Evolutionary conservation across 2,888 invertebrate species (phyloP).

Genomic region (Diarsia brunnea): DNA sequence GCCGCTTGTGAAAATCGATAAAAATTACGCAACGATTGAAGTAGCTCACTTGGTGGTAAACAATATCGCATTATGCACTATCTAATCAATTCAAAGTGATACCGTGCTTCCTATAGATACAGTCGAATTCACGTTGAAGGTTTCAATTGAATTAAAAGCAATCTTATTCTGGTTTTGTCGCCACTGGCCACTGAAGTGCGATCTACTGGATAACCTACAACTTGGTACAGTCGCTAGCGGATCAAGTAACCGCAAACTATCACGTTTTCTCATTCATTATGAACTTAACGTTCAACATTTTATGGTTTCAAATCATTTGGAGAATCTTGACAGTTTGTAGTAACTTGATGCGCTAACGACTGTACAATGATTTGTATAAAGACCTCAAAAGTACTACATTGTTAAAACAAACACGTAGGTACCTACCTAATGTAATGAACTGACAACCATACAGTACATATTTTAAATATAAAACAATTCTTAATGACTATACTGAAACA

Average conservation of each 20-base stretch:
- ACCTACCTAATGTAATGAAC: slow-evolving; percentile 5
- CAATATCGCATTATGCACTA: slow-evolving; percentile 19
- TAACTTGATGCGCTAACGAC: no score
- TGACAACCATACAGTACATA: slow-evolving; percentile 7
- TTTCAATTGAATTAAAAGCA: background rate
- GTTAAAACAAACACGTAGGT: background rate
- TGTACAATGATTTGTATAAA: slow-evolving; percentile 4
- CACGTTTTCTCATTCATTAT: no score
- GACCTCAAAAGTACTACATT: background rate
- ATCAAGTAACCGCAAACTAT: no score
- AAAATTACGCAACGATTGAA: slow-evolving; percentile 1
- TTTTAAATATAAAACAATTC: slow-evolving; percentile 16
- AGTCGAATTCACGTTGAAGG: background rate
- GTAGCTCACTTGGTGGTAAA: slow-evolving; percentile 22
- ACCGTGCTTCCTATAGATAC: background rate
- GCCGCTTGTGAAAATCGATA: background rate
- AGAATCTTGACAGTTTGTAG: no score
- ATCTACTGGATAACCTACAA: background rate
- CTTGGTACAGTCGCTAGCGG: background rate
- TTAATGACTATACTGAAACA: background rate
- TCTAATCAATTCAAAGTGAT: slow-evolving; percentile 36
- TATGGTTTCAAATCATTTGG: no score
- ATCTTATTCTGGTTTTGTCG: background rate
- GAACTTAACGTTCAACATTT: no score
- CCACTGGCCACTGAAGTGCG: background rate